Evolutionary conservation across 2,113 vertebrate species (phyloP).

Genomic region (Ageneiosus marmoratus): DNA sequence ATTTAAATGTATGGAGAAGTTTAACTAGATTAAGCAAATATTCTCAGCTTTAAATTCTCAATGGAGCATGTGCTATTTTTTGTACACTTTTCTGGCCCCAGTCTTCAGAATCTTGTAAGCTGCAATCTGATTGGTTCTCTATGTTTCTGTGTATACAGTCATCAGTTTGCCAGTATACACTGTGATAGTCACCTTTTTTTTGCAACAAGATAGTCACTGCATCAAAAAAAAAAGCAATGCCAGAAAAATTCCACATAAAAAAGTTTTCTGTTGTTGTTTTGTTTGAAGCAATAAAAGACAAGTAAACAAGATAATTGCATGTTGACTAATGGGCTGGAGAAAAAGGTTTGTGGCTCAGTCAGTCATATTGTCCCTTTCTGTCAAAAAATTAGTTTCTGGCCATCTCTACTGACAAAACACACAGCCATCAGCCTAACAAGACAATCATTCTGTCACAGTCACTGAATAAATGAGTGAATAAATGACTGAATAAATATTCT

Average conservation of each 20-base stretch:
- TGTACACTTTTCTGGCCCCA: background rate
- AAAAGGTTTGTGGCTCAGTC: background rate
- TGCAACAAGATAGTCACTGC: no score
- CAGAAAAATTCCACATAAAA: background rate
- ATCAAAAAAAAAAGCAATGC: no score
- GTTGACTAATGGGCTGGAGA: background rate
- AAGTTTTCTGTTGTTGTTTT: background rate
- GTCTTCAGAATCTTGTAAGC: background rate
- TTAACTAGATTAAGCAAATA: background rate
- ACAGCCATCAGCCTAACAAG: background rate
- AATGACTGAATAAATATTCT: background rate
- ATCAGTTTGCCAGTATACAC: no score
- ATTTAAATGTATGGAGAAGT: no score
- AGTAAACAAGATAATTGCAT: background rate
- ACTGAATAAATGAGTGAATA: no score
- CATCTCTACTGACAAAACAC: no score
- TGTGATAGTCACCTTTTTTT: background rate
- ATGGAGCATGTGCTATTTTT: background rate
- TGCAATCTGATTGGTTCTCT: background rate
- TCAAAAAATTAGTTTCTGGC: background rate
- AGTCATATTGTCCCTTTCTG: background rate
- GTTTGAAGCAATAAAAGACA: background rate
- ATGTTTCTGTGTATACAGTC: background rate
- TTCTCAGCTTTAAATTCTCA: background rate
- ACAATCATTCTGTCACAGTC: background rate